Conservation (phyloP, 1,140 invertebrate genomes). For the Drosophila jambulina region DNA sequence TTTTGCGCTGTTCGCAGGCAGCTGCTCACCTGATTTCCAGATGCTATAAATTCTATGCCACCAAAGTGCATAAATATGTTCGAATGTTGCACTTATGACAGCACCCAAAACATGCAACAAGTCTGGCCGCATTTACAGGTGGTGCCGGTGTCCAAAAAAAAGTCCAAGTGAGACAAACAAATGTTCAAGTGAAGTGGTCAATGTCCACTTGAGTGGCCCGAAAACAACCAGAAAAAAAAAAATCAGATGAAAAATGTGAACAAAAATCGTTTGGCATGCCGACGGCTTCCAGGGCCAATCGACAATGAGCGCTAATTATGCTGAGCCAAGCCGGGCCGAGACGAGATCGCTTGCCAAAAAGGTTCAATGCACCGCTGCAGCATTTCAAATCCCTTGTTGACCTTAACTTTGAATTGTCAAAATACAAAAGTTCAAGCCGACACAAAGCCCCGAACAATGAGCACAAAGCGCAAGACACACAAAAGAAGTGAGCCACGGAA, state of each 20-base stretch:
- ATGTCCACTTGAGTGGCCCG: conserved; percentile 63
- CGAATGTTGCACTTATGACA: conserved; percentile 63
- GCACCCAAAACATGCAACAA: conserved; percentile 54
- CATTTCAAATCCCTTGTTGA: conserved; percentile 83
- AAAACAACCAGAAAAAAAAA: conserved; percentile 3
- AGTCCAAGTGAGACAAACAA: conserved; percentile 21
- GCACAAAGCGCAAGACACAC: conserved; percentile 43
- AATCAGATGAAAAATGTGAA: conserved; percentile 15
- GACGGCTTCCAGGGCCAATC: conserved; percentile 63
- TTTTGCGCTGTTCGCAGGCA: conserved; percentile 21
- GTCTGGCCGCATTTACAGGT: conserved; percentile 49
- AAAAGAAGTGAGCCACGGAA: conserved; percentile 58
- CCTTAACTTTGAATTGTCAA: conserved; percentile 83
- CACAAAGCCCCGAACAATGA: conserved; percentile 42
- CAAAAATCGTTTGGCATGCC: conserved; percentile 23
- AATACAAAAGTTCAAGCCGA: conserved; percentile 76
- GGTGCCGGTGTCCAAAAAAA: conserved; percentile 33
- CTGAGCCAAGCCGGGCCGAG: conserved; percentile 41
- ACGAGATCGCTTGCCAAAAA: conserved; percentile 44
- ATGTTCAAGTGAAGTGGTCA: conserved; percentile 48
- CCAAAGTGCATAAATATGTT: conserved; percentile 82
- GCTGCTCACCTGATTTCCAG: conserved; percentile 30
- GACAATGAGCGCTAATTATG: conserved; percentile 80
- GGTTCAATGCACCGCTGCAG: conserved; percentile 79
- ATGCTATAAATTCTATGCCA: conserved; percentile 63